Percentiles rank a stretch among this genome's conserved stretches.
These are phyloP conservation scores for Myxocyprinus asiaticus DNA, from an alignment of 2,113 vertebrate species.

Conservation along the genomic window DNA sequence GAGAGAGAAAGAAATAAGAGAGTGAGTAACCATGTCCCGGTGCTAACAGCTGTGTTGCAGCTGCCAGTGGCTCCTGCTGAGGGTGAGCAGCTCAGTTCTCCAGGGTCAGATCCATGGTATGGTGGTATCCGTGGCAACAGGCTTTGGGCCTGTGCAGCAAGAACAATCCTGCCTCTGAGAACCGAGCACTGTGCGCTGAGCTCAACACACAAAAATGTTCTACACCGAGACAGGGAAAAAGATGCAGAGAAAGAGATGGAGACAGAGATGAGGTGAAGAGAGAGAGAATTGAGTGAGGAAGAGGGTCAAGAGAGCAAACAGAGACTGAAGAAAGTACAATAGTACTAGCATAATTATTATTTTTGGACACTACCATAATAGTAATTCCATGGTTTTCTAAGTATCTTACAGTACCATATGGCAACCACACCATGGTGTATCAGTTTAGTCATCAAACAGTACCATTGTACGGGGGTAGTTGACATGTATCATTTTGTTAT, in stretches of 20 bases:
- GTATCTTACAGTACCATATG: too few species aligned
- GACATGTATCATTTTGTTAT: too few species aligned
- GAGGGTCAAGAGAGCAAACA: too few species aligned
- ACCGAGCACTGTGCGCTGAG: constrained; percentile 57
- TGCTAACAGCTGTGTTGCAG: constrained; percentile 87
- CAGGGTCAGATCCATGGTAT: constrained; percentile 91
- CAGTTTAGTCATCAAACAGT: too few species aligned
- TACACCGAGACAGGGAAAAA: constrained; percentile 26
- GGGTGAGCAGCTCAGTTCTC: constrained; percentile 83
- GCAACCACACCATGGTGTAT: too few species aligned
- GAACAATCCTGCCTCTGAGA: constrained; percentile 81
- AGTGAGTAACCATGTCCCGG: constrained; percentile 14
- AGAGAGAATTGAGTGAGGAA: constrained; percentile 16
- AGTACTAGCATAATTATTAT: too few species aligned
- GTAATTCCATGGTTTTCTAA: too few species aligned
- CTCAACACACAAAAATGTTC: constrained; percentile 62
- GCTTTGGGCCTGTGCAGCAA: constrained; percentile 77
- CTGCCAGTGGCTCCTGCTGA: constrained; percentile 86
- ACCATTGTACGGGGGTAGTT: too few species aligned
- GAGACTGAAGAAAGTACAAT: too few species aligned
- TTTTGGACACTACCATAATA: too few species aligned
- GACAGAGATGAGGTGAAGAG: too few species aligned
- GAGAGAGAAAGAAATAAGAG: background rate
- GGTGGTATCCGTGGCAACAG: constrained; percentile 91
- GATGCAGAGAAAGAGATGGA: background rate